These are phyloP conservation scores for Coluber constrictor DNA, from an alignment of 2,797 vertebrate genomes.

Conservation along the genomic window DNA sequence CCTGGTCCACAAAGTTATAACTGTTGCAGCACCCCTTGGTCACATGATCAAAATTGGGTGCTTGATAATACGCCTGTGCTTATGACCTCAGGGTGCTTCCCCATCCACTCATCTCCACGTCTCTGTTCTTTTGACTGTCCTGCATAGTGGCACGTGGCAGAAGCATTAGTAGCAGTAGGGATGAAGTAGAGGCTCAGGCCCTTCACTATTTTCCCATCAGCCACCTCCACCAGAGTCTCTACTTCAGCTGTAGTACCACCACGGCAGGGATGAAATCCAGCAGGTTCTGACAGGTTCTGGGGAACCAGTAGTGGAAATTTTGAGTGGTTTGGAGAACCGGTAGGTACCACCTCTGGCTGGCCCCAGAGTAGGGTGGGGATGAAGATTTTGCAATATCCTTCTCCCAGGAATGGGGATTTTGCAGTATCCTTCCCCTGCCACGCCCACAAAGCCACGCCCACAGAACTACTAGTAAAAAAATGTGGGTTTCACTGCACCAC, in stretches of 20 bases:
- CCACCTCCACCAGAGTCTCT: not conserved
- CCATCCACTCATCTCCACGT: rapidly evolving
- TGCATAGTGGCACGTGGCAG: not conserved
- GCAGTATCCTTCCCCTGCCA: too few relatives aligned
- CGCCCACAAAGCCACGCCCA: too few relatives aligned
- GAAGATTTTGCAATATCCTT: too few relatives aligned
- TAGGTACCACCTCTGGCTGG: too few relatives aligned
- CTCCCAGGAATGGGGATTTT: too few relatives aligned
- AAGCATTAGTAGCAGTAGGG: not conserved
- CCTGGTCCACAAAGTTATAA: not conserved
- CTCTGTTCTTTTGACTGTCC: not conserved
- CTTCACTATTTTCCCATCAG: not conserved
- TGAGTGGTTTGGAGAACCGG: too few relatives aligned
- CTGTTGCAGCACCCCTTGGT: not conserved
- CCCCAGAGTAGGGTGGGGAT: too few relatives aligned
- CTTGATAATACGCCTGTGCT: not conserved
- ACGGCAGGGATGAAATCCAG: not conserved
- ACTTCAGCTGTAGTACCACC: not conserved
- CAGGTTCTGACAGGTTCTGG: too few relatives aligned
- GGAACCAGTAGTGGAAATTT: too few relatives aligned
- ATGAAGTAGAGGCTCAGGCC: not conserved
- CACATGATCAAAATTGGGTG: not conserved
- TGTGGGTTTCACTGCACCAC: too few relatives aligned
- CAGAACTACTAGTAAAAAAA: too few relatives aligned
- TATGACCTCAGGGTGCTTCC: not conserved